Base-by-base conservation (phyloP, 2,888 invertebrate genomes). In the Aquatica leii region DNA sequence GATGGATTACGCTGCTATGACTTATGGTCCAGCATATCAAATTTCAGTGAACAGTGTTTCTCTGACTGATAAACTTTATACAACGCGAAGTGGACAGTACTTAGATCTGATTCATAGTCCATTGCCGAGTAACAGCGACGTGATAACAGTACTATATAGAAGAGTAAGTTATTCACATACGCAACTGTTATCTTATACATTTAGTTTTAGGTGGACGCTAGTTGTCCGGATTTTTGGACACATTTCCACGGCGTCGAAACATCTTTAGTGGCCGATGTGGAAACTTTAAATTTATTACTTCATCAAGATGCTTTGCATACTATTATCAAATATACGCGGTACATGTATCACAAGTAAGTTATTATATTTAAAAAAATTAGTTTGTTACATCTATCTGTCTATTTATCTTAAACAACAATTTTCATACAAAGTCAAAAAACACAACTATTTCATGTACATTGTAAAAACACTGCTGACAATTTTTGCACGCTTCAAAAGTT, bases 191-290 rank as follows among this genome's bases (percentile, higher is more conserved):
- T 8, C 6, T 31, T 6, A 31, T 31, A 31, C 24, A 24, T 24
- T 24, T 24, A 24, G n/a, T n/a, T 31, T 14, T 48, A 92, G 92
- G 92, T 93, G 0, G 86, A 88, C 48, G 90, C 92, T 0, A 87
- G 89, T 73, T 94, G 94, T 78, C 93, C 93, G 0, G 94, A 94
- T 78, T 94, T 93, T 81, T 88, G 89, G 74, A 86, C 88, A 0
- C 89, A 91, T 75, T 94, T 93, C 78, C 90, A 91, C 77, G 90
- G 87, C 74, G 91, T 93, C 41, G 93, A 93, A 78, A 91, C 91
- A 66, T 90, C 91, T 0, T 78, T 93, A 52, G 90, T 92, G 41
- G 83, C 90, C 0, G 91, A 92, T 76, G 82, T 91, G 51, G 88
- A 86, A 40, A 84, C 85, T 21, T 73, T 89, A 2, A 82, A 87